Evolutionary conservation across 2,797 vertebrate genomes (phyloP).

Genomic region (Pipistrellus pipistrellus): DNA sequence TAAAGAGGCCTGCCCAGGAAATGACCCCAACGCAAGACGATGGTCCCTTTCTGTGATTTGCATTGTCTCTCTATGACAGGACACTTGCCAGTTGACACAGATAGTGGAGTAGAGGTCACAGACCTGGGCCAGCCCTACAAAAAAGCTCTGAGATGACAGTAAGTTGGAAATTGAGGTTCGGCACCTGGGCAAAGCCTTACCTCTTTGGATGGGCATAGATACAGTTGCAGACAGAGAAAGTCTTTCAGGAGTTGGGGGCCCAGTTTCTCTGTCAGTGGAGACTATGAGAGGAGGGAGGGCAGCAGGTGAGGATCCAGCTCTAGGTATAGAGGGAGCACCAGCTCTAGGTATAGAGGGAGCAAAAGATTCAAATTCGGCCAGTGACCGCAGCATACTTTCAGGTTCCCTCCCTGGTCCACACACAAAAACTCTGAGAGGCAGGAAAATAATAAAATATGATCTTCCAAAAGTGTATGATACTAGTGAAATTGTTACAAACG

Average conservation of each 20-base stretch:
- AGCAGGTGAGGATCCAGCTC: neutral
- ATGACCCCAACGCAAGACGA: neutral
- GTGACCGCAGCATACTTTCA: neutral
- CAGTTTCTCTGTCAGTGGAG: neutral
- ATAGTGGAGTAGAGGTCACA: neutral
- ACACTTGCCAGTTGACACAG: neutral
- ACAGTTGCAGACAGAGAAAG: neutral
- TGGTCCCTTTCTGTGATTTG: neutral
- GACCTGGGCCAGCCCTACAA: neutral
- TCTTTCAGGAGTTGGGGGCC: neutral
- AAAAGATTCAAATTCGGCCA: neutral
- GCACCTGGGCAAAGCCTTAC: neutral
- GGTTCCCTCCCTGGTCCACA: neutral
- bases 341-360: neutral
- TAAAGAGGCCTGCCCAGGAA: neutral
- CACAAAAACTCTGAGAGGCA: neutral
- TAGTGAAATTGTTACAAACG: neutral
- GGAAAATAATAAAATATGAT: neutral
- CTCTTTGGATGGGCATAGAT: neutral
- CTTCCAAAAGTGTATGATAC: neutral
- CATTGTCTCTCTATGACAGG: neutral
- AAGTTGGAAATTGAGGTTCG: neutral
- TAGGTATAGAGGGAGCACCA: neutral
- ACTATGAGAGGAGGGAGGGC: accelerated
- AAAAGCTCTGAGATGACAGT: neutral